Percentiles rank a stretch among this genome's conserved stretches.
Evolutionary conservation across 2,113 vertebrate species (phyloP).

Genomic region (Eclectus roratus): DNA sequence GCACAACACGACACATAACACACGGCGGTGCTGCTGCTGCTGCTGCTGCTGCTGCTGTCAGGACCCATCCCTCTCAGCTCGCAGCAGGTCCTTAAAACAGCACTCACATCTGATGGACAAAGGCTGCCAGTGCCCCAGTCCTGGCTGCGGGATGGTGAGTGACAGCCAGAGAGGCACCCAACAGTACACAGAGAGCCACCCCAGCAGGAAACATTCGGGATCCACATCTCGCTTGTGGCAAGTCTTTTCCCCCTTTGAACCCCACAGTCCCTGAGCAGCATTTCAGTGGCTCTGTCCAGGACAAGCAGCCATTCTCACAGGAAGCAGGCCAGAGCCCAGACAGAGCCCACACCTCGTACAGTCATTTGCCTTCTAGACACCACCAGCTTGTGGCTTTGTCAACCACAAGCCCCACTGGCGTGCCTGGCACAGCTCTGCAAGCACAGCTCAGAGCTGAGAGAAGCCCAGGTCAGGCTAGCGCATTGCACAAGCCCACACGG

Average conservation of each 20-base stretch:
- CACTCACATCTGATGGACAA: not conserved
- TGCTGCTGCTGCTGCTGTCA: not conserved
- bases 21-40: fast-evolving
- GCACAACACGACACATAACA: not conserved
- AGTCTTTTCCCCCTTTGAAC: not conserved
- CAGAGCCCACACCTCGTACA: not conserved
- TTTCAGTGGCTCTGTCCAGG: not conserved
- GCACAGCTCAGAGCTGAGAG: not conserved
- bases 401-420: not conserved
- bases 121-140: not conserved
- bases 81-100: not conserved
- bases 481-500: not conserved
- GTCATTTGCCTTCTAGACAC: not conserved
- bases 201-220: not conserved
- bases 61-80: not conserved
- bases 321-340: not conserved
- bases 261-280: not conserved
- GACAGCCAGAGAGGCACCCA: not conserved
- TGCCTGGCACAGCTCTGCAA: not conserved
- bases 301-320: not conserved
- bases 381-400: not conserved
- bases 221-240: not conserved
- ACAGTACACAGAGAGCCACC: not conserved
- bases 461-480: not conserved
- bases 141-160: not conserved